Conservation (phyloP, 2,888 invertebrate genomes). For the Drosophila pullipes region DNA sequence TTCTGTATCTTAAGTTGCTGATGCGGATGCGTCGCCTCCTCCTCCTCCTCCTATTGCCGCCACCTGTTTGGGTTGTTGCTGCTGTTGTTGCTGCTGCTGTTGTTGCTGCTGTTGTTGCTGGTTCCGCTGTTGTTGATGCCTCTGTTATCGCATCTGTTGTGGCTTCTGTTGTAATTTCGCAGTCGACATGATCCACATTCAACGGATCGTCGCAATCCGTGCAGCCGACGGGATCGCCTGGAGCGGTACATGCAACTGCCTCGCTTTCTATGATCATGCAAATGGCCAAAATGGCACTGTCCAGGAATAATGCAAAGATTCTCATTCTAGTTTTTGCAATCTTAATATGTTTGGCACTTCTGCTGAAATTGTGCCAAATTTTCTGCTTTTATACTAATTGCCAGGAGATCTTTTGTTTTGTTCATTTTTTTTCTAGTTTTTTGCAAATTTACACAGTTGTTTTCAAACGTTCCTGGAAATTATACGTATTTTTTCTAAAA, state of each 20-base stretch:
- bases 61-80: not conserved
- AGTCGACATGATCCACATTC: not conserved
- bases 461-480: not conserved
- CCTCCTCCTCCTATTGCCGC: not conserved
- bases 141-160: conserved; percentile 6
- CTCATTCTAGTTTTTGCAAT: conserved; percentile 11
- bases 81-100: not conserved
- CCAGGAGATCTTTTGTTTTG: not conserved
- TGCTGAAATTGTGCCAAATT: not conserved
- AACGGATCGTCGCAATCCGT: conserved; percentile 2
- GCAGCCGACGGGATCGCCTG: conserved; percentile 8
- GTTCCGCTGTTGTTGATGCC: conserved; percentile 2
- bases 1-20: not conserved
- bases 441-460: conserved; percentile 31
- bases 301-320: conserved; percentile 4
- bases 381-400: conserved; percentile 29
- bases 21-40: not conserved
- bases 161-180: not conserved
- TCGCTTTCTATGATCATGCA: conserved; percentile 7
- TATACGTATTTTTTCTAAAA: not conserved
- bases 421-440: not conserved
- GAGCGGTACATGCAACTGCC: conserved; percentile 15
- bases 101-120: conserved; percentile 5
- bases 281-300: conserved; percentile 9
- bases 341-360: not conserved